Evolutionary conservation across 2,888 invertebrate species (phyloP), one percentile per base, ranked within the genome.

Genomic region (Clunio marinus): DNA sequence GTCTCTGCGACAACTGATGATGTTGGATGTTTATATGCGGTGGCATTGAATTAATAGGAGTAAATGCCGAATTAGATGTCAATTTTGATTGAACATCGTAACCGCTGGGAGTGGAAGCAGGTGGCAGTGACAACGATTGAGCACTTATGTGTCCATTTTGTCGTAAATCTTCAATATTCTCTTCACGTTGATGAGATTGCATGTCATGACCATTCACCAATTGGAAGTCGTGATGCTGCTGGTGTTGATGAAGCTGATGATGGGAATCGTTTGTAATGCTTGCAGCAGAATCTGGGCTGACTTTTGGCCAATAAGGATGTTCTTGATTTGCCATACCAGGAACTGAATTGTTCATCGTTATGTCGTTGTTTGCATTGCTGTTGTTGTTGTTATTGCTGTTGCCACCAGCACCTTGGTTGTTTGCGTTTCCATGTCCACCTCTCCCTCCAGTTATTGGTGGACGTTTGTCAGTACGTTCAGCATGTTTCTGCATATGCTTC

Each of bases 401-500:
- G 20, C 15, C 45, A 13, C 57, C 22, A 4, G 17, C n/a, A 35
- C 35, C 35, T 24, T 35, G 51, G 28, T 35, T 66, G 20, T 51
- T 66, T 58, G 51, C 67, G 70, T 28, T 66, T 17, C 51, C 51
- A 3, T 7, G 69, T 2, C 69, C 70, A 15, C 71, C 70, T 2
- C 72, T 72, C 2, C 72, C 68, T 70, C 78, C 88, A 8, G 87
- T 86, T 70, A 91, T 90, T 1, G 92, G 91, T 70, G 93, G 91
- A 76, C 93, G 84, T 77, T 94, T 94, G 76, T 95, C 94, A 70
- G 93, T 90, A 73, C 93, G 82, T 75, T 95, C 94, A 3, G 93
- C 91, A 79, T 99, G 99, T 78, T 99, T 99, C 78, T 96, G 95
- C 97, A 99, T 96, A 81, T 99, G 99, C 80, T 99, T 96, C 76